Conservation (phyloP, 1,140 invertebrate species). For the Platyura marginata region DNA sequence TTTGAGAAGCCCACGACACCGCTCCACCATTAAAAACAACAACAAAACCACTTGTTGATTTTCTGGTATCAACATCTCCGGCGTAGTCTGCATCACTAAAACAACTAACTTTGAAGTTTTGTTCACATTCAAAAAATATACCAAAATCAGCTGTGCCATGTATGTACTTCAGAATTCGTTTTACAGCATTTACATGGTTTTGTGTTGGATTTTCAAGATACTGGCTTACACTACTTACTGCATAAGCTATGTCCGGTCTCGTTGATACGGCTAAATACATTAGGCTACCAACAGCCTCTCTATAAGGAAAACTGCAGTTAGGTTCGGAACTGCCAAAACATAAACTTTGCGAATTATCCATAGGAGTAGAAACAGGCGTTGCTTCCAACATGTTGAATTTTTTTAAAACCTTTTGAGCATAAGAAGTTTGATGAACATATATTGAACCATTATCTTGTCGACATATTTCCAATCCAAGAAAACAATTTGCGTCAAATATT, state of each 20-base stretch:
- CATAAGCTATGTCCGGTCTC: slow-evolving; percentile 21
- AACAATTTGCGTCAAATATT: slow-evolving; percentile 8
- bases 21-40: slow-evolving; percentile 3
- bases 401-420: slow-evolving; percentile 16
- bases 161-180: slow-evolving; percentile 22
- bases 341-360: slow-evolving; percentile 2
- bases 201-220: slow-evolving; percentile 18
- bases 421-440: slow-evolving; percentile 14
- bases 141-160: slow-evolving; percentile 18
- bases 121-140: slow-evolving; percentile 2
- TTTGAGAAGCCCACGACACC: slow-evolving; percentile 10
- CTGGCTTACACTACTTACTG: slow-evolving; percentile 16
- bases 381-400: slow-evolving; percentile 12
- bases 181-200: slow-evolving; percentile 18
- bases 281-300: slow-evolving; percentile 20
- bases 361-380: slow-evolving; percentile 11
- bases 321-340: neutral
- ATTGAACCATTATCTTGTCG: slow-evolving; percentile 8
- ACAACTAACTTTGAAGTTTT: slow-evolving; percentile 3
- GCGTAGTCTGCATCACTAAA: slow-evolving; percentile 19
- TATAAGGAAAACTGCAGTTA: slow-evolving; percentile 10
- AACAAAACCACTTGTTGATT: slow-evolving; percentile 16
- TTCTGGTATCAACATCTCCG: slow-evolving; percentile 12
- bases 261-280: slow-evolving; percentile 22
- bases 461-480: slow-evolving; percentile 14